phyloP scores from a whole-genome alignment of 2,888 invertebrate genomes.

The Leucophenga maculata region DNA sequence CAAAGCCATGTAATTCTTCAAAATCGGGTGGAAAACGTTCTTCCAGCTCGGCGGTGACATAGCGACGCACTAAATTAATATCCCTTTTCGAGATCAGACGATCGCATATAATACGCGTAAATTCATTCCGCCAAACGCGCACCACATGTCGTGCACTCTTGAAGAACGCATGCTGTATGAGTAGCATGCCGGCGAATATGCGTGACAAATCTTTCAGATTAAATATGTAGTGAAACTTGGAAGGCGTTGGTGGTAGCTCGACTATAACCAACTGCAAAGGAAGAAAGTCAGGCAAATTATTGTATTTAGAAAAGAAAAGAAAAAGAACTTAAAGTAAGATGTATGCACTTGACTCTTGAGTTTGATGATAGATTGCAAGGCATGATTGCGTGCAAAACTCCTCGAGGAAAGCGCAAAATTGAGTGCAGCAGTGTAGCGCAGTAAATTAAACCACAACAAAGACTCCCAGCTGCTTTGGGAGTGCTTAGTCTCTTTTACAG shows the following conservation, averaged over 20 bases:
- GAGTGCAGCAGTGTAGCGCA: neutral
- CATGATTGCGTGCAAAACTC: no score
- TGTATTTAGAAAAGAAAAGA: neutral
- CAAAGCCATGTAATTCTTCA: conserved; percentile 61
- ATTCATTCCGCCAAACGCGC: conserved; percentile 93
- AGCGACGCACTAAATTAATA: conserved; percentile 76
- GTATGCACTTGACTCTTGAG: no score
- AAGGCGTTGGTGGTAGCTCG: conserved; percentile 91
- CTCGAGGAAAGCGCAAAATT: no score
- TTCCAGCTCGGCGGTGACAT: conserved; percentile 77
- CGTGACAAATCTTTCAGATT: conserved; percentile 92
- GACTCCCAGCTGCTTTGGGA: neutral
- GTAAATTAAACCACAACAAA: conserved; percentile 1
- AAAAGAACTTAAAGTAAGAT: no score
- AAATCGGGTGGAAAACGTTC: conserved; percentile 70
- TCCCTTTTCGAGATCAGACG: conserved; percentile 85
- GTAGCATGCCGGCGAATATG: conserved; percentile 85
- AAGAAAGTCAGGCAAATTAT: neutral
- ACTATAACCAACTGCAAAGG: conserved; percentile 77
- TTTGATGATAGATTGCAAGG: no score
- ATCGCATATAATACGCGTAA: conserved; percentile 89
- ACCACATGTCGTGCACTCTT: conserved; percentile 80
- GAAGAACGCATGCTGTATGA: conserved; percentile 82
- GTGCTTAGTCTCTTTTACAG: no score
- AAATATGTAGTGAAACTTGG: conserved; percentile 95